Conservation (phyloP, 1,140 invertebrate species). For the Alviniconcha marisindica region DNA sequence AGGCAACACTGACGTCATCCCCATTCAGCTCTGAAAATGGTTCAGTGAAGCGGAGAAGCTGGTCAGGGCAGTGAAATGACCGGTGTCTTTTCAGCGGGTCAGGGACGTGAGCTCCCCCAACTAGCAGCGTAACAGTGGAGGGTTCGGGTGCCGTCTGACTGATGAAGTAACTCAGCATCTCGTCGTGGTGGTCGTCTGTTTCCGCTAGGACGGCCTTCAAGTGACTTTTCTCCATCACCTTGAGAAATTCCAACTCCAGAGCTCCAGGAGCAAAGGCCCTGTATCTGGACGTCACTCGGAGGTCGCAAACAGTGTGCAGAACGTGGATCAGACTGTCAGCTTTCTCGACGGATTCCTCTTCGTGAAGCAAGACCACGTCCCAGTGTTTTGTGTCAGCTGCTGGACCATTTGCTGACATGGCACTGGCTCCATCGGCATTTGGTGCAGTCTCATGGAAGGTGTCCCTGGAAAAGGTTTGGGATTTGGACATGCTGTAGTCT, state of each 20-base stretch:
- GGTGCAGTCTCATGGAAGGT: too few species aligned
- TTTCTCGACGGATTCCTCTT: neutral
- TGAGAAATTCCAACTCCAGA: neutral
- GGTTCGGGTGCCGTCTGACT: neutral
- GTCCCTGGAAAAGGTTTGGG: too few species aligned
- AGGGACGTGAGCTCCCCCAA: neutral
- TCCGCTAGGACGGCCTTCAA: neutral
- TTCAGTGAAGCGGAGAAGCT: too few species aligned
- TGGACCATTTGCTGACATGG: too few species aligned
- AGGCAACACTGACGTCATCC: too few species aligned
- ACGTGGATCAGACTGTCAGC: neutral
- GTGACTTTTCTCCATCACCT: neutral
- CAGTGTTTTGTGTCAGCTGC: too few species aligned
- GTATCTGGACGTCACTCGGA: neutral
- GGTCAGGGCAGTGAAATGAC: neutral
- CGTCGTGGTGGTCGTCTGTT: neutral
- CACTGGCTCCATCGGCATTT: too few species aligned
- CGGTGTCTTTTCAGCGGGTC: neutral
- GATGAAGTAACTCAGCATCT: neutral
- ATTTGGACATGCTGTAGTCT: too few species aligned
- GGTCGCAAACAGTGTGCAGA: neutral
- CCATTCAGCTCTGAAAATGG: too few species aligned
- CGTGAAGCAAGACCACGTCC: neutral
- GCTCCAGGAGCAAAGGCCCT: neutral
- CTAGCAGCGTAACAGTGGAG: neutral